These are phyloP conservation scores for Apodemia hepburni DNA, from an alignment of 2,888 invertebrate genomes.

Conservation along the genomic window DNA sequence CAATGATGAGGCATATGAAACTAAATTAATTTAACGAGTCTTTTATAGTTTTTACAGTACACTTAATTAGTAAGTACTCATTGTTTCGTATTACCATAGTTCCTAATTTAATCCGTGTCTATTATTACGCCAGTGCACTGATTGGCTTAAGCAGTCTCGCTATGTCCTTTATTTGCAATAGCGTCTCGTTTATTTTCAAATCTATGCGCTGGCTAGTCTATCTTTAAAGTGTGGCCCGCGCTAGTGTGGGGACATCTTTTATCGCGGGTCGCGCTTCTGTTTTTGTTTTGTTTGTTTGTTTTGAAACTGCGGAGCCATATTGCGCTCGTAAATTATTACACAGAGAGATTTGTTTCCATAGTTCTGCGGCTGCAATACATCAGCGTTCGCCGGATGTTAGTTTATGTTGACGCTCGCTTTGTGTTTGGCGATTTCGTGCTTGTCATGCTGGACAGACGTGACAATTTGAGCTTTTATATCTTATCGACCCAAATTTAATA, in stretches of 20 bases:
- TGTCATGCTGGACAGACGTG: conserved; percentile 50
- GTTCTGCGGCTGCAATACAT: conserved; percentile 74
- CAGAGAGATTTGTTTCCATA: conserved; percentile 76
- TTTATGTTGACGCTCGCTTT: conserved; percentile 71
- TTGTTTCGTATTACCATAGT: conserved; percentile 39
- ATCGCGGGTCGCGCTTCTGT: conserved; percentile 64
- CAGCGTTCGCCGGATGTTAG: conserved; percentile 72
- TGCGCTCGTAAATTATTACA: conserved; percentile 73
- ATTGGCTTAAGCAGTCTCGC: conserved; percentile 53
- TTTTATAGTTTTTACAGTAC: background rate
- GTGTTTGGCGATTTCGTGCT: conserved; percentile 62
- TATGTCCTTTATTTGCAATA: conserved; percentile 50
- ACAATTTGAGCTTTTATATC: conserved; percentile 47
- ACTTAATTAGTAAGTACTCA: background rate
- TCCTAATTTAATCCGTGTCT: conserved; percentile 71
- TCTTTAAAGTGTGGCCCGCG: conserved; percentile 60
- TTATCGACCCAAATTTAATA: conserved; percentile 37
- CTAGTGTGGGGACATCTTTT: conserved; percentile 70
- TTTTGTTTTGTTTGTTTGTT: conserved; percentile 66
- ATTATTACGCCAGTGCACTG: conserved; percentile 64
- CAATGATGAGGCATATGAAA: no score
- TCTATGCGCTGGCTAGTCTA: conserved; percentile 47
- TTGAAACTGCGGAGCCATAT: conserved; percentile 66
- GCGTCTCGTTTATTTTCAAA: conserved; percentile 49
- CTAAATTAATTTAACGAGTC: no score